Evolutionary conservation across 1,140 invertebrate genomes (phyloP), one percentile per base, ranked within the genome.

Genomic region (Dufourea novaeangliae): DNA sequence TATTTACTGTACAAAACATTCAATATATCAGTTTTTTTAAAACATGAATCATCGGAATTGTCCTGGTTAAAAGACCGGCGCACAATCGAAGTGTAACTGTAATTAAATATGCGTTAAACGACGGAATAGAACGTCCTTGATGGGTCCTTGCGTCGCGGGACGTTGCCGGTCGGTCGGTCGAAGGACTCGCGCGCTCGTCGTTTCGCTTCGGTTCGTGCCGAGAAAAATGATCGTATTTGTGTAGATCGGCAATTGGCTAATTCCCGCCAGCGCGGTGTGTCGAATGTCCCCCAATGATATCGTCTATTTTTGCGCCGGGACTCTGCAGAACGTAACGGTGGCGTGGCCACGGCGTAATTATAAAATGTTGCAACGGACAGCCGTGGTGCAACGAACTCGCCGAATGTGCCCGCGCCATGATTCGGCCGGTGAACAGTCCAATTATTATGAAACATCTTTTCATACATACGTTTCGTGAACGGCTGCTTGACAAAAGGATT

Each of bases 241-340:
- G 54, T 46, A 39, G 54, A 59, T 59, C 54, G 17, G 39, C 54
- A 25, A 74, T 84, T 84, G 56, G 50, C 32, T 44, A 82, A 82
- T 74, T 68, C 54, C 22, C 39, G 63, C 46, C 72, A 70, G 32
- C 72, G 29, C 67, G 52, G 82, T 89, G 86, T 90, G 83, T 90
- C 87, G 87, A 90, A 88, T 88, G 87, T 88, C 76, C 77, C 73
- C 83, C 81, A 85, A 80, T 85, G 72, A 67, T 83, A 84, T 88
- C 84, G 86, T 80, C 76, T 80, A 89, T 90, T 90, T 89, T 90
- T 88, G 82, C 83, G 29, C 82, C n/a, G 77, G 71, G 59, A 83
- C 82, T 88, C 86, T n/a, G 85, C 81, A 83, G 80, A 89, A 86
- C 81, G 78, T 83, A 87, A 83, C 84, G 72, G 29, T n/a, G 64